Conservation (phyloP, 2,113 vertebrate genomes). For the Lucifuga dentata region DNA sequence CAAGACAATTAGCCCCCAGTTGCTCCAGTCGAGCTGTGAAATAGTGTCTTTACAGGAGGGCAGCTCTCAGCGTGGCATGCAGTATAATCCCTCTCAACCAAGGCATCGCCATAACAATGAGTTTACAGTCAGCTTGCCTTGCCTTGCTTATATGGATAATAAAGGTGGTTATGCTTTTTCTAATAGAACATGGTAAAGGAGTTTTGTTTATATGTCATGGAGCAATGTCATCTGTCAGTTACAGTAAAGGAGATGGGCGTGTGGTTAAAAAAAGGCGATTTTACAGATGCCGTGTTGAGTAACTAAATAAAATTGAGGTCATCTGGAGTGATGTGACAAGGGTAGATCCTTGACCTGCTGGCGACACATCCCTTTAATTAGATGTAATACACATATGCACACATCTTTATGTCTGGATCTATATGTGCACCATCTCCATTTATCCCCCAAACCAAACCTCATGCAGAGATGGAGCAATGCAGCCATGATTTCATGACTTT, state of each 20-base stretch:
- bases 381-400: neutral
- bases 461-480: neutral
- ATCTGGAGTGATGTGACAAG: slow-evolving; percentile 2
- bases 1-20: neutral
- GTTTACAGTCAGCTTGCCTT: neutral
- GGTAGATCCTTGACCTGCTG: slow-evolving; percentile 19
- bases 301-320: slow-evolving; percentile 18
- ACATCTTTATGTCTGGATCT: neutral
- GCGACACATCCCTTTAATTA: slow-evolving; percentile 5
- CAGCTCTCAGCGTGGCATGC: neutral
- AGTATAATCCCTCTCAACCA: no score
- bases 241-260: neutral
- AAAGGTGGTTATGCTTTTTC: neutral
- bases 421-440: neutral
- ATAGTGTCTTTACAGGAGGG: neutral
- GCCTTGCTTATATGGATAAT: no score
- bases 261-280: slow-evolving; percentile 10
- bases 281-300: neutral
- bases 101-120: neutral
- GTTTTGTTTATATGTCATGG: neutral
- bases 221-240: slow-evolving; percentile 10
- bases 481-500: neutral
- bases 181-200: neutral
- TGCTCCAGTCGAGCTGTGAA: neutral
- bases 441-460: neutral